Evolutionary conservation across 1,140 invertebrate genomes (phyloP).

Genomic region (Zaprionus africanus): DNA sequence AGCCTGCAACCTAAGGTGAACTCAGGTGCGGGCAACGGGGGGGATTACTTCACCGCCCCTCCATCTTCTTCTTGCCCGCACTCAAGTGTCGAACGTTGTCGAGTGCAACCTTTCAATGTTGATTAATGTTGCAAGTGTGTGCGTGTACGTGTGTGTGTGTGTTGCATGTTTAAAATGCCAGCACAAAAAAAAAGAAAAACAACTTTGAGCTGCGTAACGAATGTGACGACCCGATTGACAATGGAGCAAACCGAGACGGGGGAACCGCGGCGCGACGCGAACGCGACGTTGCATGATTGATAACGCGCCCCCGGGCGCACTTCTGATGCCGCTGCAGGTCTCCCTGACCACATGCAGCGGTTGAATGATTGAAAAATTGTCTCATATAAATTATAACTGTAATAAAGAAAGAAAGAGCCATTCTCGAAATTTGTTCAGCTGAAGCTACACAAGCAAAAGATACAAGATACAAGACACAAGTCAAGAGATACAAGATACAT

Average conservation of each 20-base stretch:
- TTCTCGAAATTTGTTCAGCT: neutral
- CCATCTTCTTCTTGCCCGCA: slow-evolving; percentile 14
- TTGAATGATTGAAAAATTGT: slow-evolving; percentile 72
- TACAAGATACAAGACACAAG: neutral
- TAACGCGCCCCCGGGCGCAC: slow-evolving; percentile 53
- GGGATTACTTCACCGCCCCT: neutral
- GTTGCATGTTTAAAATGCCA: slow-evolving; percentile 63
- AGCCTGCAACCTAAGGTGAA: neutral
- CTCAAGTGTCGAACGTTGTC: slow-evolving; percentile 42
- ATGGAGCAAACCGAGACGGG: slow-evolving; percentile 19
- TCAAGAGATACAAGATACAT: slow-evolving; percentile 26
- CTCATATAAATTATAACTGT: slow-evolving; percentile 82
- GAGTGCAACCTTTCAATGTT: slow-evolving; percentile 71
- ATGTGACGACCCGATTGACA: slow-evolving; percentile 49
- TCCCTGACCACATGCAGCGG: slow-evolving; percentile 57
- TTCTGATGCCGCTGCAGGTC: slow-evolving; percentile 38
- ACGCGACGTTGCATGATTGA: slow-evolving; percentile 66
- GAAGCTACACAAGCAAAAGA: slow-evolving; percentile 2
- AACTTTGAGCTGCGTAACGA: slow-evolving; percentile 76
- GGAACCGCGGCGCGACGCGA: slow-evolving; percentile 3
- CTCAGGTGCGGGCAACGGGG: neutral
- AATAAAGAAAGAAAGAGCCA: slow-evolving; percentile 53
- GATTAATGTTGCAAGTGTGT: slow-evolving; percentile 60
- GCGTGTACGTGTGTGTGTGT: neutral
- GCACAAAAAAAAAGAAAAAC: slow-evolving; percentile 4